Conservation (phyloP, 2,888 invertebrate genomes). For the Hemithea aestivaria region DNA sequence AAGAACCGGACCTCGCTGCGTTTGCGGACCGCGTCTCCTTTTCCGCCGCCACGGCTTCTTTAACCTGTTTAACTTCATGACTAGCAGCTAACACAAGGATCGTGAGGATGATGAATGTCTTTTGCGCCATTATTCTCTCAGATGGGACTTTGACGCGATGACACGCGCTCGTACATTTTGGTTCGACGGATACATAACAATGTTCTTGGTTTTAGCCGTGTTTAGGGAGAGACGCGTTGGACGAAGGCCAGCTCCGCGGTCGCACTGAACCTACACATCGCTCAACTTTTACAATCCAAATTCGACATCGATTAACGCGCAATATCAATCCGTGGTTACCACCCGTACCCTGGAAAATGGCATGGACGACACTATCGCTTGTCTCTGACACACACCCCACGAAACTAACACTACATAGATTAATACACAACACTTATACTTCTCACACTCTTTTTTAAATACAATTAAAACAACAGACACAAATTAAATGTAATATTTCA, state of each 20-base stretch:
- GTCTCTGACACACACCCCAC: conserved; percentile 23
- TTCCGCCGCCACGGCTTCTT: conserved; percentile 71
- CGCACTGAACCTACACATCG: conserved; percentile 41
- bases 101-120: conserved; percentile 46
- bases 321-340: conserved; percentile 21
- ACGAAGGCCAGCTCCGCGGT: conserved; percentile 42
- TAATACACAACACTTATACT: too few relatives aligned
- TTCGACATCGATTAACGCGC: conserved; percentile 19
- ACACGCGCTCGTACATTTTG: conserved; percentile 47
- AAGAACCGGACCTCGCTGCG: conserved; percentile 41
- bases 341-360: conserved; percentile 44
- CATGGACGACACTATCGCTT: conserved; percentile 42
- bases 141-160: conserved; percentile 36
- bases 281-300: conserved; percentile 10
- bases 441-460: too few relatives aligned
- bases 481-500: conserved; percentile 52
- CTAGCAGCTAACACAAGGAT: conserved; percentile 29
- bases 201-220: conserved; percentile 34
- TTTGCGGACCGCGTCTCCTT: conserved; percentile 57
- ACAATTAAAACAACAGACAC: too few relatives aligned
- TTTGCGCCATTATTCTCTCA: conserved; percentile 69
- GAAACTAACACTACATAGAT: too few relatives aligned
- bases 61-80: conserved; percentile 61
- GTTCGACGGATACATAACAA: conserved; percentile 57
- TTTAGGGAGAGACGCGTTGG: conserved; percentile 38